Evolutionary conservation across 2,797 vertebrate genomes (phyloP), one percentile per base, ranked within the genome.

Genomic region (Pipistrellus nathusii): DNA sequence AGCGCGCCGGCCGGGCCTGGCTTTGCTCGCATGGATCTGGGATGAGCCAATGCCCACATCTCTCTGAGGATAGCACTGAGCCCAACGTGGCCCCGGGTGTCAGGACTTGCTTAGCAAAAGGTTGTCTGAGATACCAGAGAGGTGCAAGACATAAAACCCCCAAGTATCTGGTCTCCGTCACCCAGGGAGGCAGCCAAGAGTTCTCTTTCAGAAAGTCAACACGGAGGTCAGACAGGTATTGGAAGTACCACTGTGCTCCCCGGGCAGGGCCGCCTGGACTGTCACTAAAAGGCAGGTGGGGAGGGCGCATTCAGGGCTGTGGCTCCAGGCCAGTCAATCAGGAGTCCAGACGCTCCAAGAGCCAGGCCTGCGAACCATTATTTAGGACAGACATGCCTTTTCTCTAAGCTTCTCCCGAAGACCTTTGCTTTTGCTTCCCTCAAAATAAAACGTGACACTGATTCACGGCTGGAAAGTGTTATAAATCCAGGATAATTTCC

Each of bases 381-480:
- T 85, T 85, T 89, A 76, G 27, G 62, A 51, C 35, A 68, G 46
- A 53, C n/a, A 3, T 92, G 66, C 18, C 64, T 15, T 90, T 95
- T 93, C n/a, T 88, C 77, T 78, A 80, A 83, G 46, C 32, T 77
- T 72, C 21, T 57, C 44, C 21, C 3, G 73, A 91, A 38, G 82
- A 77, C 35, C 10, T 18, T 77, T 62, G 41, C 85, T 96, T 97
- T 97, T 84, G 55, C 53, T 95, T 96, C 84, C 20, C 38, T 92
- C 90, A 92, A 81, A 93, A 85, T 80, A 96, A 95, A 86, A 86
- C 0, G 14, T 84, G 82, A 92, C 85, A 71, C 38, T 92, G 95
- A 93, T 95, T 95, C 41, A 64, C 46, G 57, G 62, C 57, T 88
- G 64, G 59, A 66, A 75, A 46, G 64, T 71, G 15, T 84, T 81